These are phyloP conservation scores for Podotricha telesiphe DNA, from an alignment of 2,888 invertebrate species.

Conservation along the genomic window DNA sequence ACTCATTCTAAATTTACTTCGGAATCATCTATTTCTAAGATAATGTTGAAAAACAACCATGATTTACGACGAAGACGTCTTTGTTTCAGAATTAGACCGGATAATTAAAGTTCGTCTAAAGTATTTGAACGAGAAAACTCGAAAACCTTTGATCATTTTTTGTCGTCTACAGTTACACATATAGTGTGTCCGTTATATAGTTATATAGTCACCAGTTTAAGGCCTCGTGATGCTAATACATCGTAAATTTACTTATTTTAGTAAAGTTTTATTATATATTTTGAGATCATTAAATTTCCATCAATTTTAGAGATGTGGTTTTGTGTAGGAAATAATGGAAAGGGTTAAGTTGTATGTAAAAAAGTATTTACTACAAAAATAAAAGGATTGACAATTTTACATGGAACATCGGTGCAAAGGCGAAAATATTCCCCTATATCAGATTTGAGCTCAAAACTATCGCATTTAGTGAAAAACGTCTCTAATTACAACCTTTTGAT, in stretches of 20 bases:
- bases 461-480: too few species aligned
- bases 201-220: slow-evolving; percentile 22
- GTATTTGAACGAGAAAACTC: slow-evolving; percentile 47
- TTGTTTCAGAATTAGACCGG: slow-evolving; percentile 41
- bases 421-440: too few species aligned
- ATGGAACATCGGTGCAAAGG: too few species aligned
- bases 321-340: too few species aligned
- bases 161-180: slow-evolving; percentile 22
- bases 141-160: slow-evolving; percentile 41
- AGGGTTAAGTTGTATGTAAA: too few species aligned
- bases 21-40: slow-evolving; percentile 21
- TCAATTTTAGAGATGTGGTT: too few species aligned
- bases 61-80: slow-evolving; percentile 47
- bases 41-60: slow-evolving; percentile 45
- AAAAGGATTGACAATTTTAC: too few species aligned
- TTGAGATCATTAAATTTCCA: too few species aligned
- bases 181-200: slow-evolving; percentile 6
- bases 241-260: not conserved
- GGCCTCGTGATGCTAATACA: slow-evolving; percentile 19
- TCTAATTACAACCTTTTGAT: too few species aligned
- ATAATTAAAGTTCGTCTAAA: slow-evolving; percentile 47
- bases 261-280: not conserved
- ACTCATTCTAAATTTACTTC: not conserved
- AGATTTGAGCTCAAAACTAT: too few species aligned
- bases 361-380: too few species aligned